Percentiles rank a stretch among this genome's conserved stretches.
Evolutionary conservation across 2,797 vertebrate genomes (phyloP).

Genomic region (Cirrhinus molitorella): DNA sequence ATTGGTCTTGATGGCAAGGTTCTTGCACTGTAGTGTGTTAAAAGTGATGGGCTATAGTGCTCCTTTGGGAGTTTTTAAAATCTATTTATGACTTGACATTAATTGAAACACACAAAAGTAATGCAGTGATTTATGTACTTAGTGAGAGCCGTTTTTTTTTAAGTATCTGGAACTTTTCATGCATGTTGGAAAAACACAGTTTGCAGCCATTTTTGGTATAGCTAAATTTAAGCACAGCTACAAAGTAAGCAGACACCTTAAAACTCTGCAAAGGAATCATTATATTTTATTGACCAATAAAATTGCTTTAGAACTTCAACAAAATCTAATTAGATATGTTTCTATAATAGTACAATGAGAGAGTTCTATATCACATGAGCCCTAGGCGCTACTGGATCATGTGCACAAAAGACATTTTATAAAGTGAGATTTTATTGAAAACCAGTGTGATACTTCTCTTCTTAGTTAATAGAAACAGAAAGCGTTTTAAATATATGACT

Average conservation of each 20-base stretch:
- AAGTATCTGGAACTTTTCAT: neutral
- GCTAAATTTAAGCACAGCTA: slow-evolving; percentile 50
- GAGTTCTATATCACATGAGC: slow-evolving; percentile 39
- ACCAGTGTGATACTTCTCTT: neutral
- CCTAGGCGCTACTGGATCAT: slow-evolving; percentile 16
- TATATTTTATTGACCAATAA: slow-evolving; percentile 72
- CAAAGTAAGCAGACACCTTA: slow-evolving; percentile 54
- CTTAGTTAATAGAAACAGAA: slow-evolving; percentile 14
- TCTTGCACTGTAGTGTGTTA: slow-evolving; percentile 7
- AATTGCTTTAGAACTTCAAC: slow-evolving; percentile 48
- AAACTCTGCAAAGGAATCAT: slow-evolving; percentile 63
- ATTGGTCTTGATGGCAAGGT: slow-evolving; percentile 24
- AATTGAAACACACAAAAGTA: neutral
- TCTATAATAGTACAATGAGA: slow-evolving; percentile 45
- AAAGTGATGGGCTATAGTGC: neutral
- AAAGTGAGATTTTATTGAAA: neutral
- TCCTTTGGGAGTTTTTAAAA: slow-evolving; percentile 13
- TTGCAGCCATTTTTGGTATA: slow-evolving; percentile 62
- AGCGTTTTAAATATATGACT: neutral
- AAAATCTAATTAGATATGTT: slow-evolving; percentile 63
- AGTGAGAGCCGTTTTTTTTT: neutral
- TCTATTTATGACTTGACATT: slow-evolving; percentile 24
- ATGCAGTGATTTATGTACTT: slow-evolving; percentile 12
- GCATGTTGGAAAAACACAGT: neutral
- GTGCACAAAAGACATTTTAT: neutral